These are phyloP conservation scores for Periophthalmus magnuspinnatus DNA, from an alignment of 2,797 vertebrate species.

Conservation along the genomic window DNA sequence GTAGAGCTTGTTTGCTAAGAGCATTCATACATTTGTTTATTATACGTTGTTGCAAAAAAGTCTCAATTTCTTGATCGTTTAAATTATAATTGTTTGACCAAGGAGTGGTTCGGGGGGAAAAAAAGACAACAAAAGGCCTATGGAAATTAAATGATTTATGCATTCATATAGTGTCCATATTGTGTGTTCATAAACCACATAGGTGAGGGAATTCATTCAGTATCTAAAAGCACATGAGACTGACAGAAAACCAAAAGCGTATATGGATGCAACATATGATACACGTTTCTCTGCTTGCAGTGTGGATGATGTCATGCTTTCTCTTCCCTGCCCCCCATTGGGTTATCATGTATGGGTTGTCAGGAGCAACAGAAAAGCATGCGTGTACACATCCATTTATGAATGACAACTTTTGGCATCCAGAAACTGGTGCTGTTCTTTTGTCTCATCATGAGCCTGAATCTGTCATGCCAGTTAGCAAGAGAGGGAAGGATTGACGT, in stretches of 20 bases:
- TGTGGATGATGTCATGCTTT: conserved; percentile 30
- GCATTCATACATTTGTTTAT: too few species aligned
- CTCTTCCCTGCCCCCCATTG: conserved; percentile 35
- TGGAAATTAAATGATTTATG: background rate
- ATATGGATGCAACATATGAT: background rate
- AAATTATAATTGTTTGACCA: too few species aligned
- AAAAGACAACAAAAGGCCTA: background rate
- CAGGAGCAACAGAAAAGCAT: conserved; percentile 36
- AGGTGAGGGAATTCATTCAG: background rate
- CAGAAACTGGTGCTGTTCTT: conserved; percentile 31
- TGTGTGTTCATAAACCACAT: background rate
- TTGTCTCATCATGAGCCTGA: conserved; percentile 17
- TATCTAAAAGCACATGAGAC: background rate
- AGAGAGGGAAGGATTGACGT: too few species aligned
- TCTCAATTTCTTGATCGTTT: too few species aligned
- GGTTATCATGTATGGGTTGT: conserved; percentile 36
- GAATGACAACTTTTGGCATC: conserved; percentile 46
- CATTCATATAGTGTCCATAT: background rate
- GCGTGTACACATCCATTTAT: conserved; percentile 38
- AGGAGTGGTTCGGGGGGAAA: background rate
- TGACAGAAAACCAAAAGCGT: background rate
- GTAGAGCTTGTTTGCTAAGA: too few species aligned
- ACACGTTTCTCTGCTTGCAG: conserved; percentile 9
- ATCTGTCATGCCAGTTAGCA: background rate
- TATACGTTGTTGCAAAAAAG: too few species aligned